Base-by-base conservation (phyloP, 1,140 invertebrate genomes). In the Musca vetustissima region DNA sequence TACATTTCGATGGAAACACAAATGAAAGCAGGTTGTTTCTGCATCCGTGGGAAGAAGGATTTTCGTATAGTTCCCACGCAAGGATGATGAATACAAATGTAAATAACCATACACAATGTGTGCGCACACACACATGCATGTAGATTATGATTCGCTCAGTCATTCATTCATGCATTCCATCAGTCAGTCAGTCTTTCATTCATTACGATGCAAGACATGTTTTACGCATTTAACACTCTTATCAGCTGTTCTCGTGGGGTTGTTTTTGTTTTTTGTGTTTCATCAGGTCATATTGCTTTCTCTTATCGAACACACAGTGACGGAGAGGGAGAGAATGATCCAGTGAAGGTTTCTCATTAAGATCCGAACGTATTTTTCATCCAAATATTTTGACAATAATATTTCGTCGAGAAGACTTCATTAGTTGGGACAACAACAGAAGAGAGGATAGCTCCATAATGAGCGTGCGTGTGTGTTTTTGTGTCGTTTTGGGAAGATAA, bases 31-130 rank as follows among this genome's bases (percentile, higher is more conserved):
- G 69, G 69, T 70, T 70, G 69, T 49, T 43, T 43, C 28, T 52
- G n/a, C 43, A 49, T 47, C 67, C 71, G 71, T 72, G 71, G 71
- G 71, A 72, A 72, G 59, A 70, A 72, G 69, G 71, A 72, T 72
- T 72, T 70, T 68, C 55, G 53, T n/a, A 48, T 52, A 65, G 67
- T 72, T 72, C 71, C 71, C 71, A 72, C 71, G 69, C 69, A 72
- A 71, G 55, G 21, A 52, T 52, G 49, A 57, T 36, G 22, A 61
- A 32, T 13, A 52, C 7, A 19, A 52, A 52, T 21, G 28, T 7
- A 52, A 17, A 52, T 21, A 52, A 0, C 49, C n/a, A 52, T 21
- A 21, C 7, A 52, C 7, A 52, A 52, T 17, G 13, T 21, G 21
- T 17, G 47, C 48, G 14, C 74, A 55, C 36, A 43, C 11, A 43